Conservation (phyloP, 2,113 vertebrate species). For the Cyprinus carpio region DNA sequence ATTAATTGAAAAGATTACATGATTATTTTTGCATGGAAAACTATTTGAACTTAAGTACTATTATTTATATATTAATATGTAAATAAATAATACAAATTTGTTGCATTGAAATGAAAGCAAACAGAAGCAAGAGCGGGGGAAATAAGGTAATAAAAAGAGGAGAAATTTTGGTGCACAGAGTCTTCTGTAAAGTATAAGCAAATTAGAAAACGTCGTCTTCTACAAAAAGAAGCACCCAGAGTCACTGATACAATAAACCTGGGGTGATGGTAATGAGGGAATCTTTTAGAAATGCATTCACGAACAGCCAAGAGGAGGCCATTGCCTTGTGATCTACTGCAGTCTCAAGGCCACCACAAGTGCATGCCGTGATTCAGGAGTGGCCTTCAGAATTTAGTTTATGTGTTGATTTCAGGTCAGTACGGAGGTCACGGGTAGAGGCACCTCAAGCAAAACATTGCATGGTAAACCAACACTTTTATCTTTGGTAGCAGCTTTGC, state of each 20-base stretch:
- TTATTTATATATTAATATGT: neutral
- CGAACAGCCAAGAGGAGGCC: conserved; percentile 12
- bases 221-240: neutral
- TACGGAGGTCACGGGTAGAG: neutral
- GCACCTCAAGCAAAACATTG: conserved; percentile 18
- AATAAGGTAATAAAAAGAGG: neutral
- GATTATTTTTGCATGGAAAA: neutral
- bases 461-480: neutral
- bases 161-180: neutral
- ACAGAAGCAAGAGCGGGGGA: neutral
- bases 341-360: conserved; percentile 1
- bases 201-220: conserved; percentile 5
- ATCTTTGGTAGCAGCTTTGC: neutral
- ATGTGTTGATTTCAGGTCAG: conserved; percentile 20
- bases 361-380: conserved; percentile 1
- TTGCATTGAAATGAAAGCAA: neutral
- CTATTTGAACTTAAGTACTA: neutral
- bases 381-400: conserved; percentile 27
- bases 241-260: neutral
- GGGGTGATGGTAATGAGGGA: conserved; percentile 8
- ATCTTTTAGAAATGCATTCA: neutral
- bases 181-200: neutral
- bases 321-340: neutral
- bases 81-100: neutral
- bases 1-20: neutral